Conservation (phyloP, 1,140 invertebrate genomes). For the Stegodyphus mimosarum region DNA sequence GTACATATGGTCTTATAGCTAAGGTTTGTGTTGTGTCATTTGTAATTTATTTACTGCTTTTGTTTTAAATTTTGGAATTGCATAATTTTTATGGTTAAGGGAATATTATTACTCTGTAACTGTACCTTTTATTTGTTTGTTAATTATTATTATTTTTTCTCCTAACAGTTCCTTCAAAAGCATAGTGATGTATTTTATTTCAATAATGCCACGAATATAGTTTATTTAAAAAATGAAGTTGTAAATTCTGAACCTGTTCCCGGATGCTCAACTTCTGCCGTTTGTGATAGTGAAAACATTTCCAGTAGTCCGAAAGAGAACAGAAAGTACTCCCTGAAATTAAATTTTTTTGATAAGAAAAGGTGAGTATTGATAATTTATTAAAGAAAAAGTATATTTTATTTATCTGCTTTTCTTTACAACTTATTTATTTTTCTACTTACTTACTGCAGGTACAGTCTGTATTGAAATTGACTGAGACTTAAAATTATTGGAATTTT, state of each 20-base stretch:
- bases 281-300: constrained; percentile 10
- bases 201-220: constrained; percentile 41
- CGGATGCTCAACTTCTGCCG: constrained; percentile 3
- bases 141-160: not conserved
- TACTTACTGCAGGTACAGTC: too few species aligned
- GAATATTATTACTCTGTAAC: not conserved
- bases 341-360: constrained; percentile 59
- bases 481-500: too few species aligned
- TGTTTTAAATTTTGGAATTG: too few species aligned
- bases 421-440: too few species aligned
- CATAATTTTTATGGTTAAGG: too few species aligned
- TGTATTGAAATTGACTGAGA: too few species aligned
- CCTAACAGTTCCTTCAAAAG: constrained; percentile 49
- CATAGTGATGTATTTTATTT: constrained; percentile 48
- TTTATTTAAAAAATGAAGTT: constrained; percentile 40
- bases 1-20: constrained; percentile 26
- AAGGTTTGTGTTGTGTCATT: constrained; percentile 16
- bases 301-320: constrained; percentile 37
- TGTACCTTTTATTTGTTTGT: not conserved
- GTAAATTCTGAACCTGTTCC: not conserved
- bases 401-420: too few species aligned
- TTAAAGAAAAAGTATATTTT: too few species aligned
- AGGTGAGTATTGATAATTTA: constrained; percentile 1
- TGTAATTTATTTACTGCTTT: not conserved
- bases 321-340: constrained; percentile 43